phyloP scores from a whole-genome alignment of 2,113 vertebrate genomes.

The Coptodon rendalli region DNA sequence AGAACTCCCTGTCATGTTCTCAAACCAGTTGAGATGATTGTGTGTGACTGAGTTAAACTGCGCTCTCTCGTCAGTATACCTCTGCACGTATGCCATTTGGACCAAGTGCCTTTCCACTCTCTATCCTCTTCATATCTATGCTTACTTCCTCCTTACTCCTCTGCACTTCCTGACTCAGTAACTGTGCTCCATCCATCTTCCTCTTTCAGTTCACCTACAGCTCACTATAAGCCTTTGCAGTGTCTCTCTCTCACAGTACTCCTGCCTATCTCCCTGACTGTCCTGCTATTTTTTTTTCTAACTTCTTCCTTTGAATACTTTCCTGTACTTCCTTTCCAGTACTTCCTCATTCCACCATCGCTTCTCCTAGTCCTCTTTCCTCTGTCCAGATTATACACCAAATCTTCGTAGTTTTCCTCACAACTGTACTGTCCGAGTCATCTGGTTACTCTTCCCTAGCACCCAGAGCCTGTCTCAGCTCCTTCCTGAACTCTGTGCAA shows the following conservation, averaged over 20 bases:
- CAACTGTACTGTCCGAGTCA: not conserved
- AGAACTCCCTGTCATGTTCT: not conserved
- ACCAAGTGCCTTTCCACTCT: not conserved
- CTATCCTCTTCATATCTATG: not conserved
- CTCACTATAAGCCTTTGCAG: not conserved
- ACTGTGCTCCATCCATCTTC: not conserved
- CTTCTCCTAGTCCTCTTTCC: not conserved
- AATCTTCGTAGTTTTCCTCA: not conserved
- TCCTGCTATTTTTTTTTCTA: not conserved
- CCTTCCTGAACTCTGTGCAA: not conserved
- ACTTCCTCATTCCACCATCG: not conserved
- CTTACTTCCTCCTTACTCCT: fast-evolving
- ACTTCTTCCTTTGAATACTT: not conserved
- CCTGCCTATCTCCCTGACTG: not conserved
- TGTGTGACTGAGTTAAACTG: not conserved
- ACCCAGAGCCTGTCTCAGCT: not conserved
- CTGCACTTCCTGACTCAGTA: not conserved
- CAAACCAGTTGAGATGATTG: not conserved
- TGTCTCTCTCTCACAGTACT: not conserved
- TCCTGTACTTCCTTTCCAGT: not conserved
- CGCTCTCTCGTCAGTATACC: not conserved
- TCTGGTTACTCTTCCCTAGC: not conserved
- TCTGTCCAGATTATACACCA: not conserved
- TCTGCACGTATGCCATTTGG: not conserved
- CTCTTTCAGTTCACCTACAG: not conserved